Evolutionary conservation across 2,797 vertebrate species (phyloP).

Genomic region (Gobio occitaniae): DNA sequence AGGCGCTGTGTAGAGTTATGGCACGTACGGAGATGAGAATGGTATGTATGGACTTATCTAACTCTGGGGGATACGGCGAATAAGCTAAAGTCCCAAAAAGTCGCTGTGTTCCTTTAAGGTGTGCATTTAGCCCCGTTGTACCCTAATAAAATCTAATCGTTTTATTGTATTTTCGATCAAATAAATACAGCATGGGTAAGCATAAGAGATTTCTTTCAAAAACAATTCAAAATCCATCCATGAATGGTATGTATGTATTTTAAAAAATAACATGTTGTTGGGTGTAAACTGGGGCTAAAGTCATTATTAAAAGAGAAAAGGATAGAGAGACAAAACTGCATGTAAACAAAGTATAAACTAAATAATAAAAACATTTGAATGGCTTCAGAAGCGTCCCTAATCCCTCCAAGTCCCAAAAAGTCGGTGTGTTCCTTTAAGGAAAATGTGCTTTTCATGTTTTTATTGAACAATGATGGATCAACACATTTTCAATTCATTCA

Average conservation of each 20-base stretch:
- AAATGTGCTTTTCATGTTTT: not conserved
- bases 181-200: not conserved
- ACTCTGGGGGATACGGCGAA: no score
- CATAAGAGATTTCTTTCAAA: not conserved
- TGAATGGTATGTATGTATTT: no score
- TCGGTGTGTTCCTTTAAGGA: no score
- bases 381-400: slow-evolving; percentile 65
- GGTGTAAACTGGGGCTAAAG: slow-evolving; percentile 7
- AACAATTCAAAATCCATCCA: not conserved
- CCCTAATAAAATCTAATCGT: not conserved
- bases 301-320: slow-evolving; percentile 66
- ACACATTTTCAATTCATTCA: not conserved
- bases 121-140: not conserved
- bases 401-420: slow-evolving; percentile 30
- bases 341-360: slow-evolving; percentile 72
- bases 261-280: slow-evolving; percentile 10
- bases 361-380: slow-evolving; percentile 80
- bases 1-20: no score
- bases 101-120: not conserved
- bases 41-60: no score
- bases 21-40: no score
- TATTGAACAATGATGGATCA: not conserved
- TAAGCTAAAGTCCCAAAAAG: no score
- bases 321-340: not conserved
- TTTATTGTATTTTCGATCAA: not conserved